Evolutionary conservation across 2,888 invertebrate genomes (phyloP), one percentile per base, ranked within the genome.

Genomic region (Gerris lacustris): DNA sequence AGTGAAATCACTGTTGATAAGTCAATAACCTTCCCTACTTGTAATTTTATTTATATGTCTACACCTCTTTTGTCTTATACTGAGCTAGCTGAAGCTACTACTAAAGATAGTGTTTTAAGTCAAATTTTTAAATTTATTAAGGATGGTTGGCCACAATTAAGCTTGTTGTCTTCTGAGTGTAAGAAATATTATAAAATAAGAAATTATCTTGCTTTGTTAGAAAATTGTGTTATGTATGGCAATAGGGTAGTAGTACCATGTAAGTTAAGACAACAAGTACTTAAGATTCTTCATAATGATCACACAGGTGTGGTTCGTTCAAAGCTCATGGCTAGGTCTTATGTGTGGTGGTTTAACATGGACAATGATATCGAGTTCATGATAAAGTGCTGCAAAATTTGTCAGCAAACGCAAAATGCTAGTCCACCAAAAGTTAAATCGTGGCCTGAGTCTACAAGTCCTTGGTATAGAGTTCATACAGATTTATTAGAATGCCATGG

Each of bases 241-340:
- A 45, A 70, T 67, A 44, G 70, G 43, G 45, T 70, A 11, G 45
- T 70, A 1, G 31, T 70, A 17, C 70, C 70, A 4, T 9, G 9
- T 2, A 15, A 7, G 9, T 44, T 67, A n/a, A 64, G 45, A 11
- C 45, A n/a, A 18, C 17, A 15, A 6, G 62, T 70, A 17, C 47
- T 70, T 7, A 31, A 43, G 5, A 70, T 70, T 11, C 43, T 70
- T 11, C 55, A 55, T 15, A 9, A 55, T 55, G 55, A 55, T 5
- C 55, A 55, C 15, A 9, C 55, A 55, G 55, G 55, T 1, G 15
- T 55, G 55, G 55, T 55, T 9, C 9, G 55, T 9, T 55, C 55
- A 2, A 55, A 55, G 15, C 9, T 55, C 11, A 11, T 55, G 55
- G 55, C 55, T 11, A 55, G 55, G 55, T 55, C 55, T 11, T 55